Evolutionary conservation across 2,797 vertebrate species (phyloP), one percentile per base, ranked within the genome.

Genomic region (Emydoidea blandingii): DNA sequence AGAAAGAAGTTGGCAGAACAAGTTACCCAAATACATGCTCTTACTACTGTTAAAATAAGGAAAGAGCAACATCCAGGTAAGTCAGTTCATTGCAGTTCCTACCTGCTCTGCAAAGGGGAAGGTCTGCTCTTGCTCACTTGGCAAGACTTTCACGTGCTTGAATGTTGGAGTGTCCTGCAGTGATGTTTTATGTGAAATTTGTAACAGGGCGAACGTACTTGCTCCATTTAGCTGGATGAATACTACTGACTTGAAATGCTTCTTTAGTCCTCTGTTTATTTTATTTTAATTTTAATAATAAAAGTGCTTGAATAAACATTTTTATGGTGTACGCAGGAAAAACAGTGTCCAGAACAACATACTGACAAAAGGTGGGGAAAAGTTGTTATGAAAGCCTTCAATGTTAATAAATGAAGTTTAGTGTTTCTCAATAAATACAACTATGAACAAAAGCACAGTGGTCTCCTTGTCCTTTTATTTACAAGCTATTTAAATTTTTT

Each of bases 321-420:
- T 31, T 80, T 23, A 2, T 9, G 1, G 3, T 37, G 21, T 25
- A 56, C 1, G 16, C 0, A 0, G 11, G 21, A 41, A 78, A 27
- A 84, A 3, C 3, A 0, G 37, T 62, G 27, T 25, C 59, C 47
- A 74, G 21, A 76, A 31, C 5, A 65, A 21, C 2, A 4, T n/a
- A 11, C 0, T 2, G 59, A 19, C 27, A 81, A 6, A 44, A 1
- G 25, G 1, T 1, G 1, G 10, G 41, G 21, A 79, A 81, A 85
- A 52, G 1, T 29, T 84, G 11, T 1, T 76, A 16, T 21, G 50
- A 83, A 79, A 6, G 62, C 6, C 16, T 81, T 1, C 25, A 52
- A 15, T 2, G 59, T 1, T 15, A 81, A 59, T 16, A 53, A 2
- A 72, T 72, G 65, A 91, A 29, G n/a, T 79, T 5, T 18, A 41